Evolutionary conservation across 2,113 vertebrate genomes (phyloP), one percentile per base, ranked within the genome.

Genomic region (Tautogolabrus adspersus): DNA sequence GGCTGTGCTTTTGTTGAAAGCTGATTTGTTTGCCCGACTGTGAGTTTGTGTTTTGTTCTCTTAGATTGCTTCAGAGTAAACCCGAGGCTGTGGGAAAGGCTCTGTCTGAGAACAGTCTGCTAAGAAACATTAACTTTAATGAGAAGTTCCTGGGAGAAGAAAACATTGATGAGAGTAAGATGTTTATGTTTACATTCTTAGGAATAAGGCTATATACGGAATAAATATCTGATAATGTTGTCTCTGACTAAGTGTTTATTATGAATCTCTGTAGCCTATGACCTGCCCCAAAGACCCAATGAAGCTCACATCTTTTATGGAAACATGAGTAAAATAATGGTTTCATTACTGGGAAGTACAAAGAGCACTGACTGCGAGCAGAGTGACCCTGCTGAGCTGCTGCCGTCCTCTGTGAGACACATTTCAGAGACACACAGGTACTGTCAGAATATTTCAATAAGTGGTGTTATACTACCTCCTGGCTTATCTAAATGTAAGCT

Each of bases 71-170:
- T 55, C 84, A 81, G 34, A 89, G 63, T 70, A 95, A 95, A 78
- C 95, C 94, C 9, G 94, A 93, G 26, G 81, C 82, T 54, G 87
- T 85, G 46, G 87, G 89, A 52, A 94, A 90, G 49, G 87, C 96
- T 23, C 88, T 98, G 67, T 95, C 96, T 57, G 95, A 95, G 70
- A 93, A 96, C 58, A 96, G 94, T 52, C 82, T 96, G 51, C 66
- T 97, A 52, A 96, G 89, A 88, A 95, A 84, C 0, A 56, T 96
- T 0, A 80, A 94, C 11, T 99, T 99, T 90, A 91, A 94, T 79
- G 96, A 97, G 88, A 92, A 86, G 74, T 99, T 98, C 92, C 88
- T 94, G 59, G 95, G 96, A 62, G 97, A 99, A 66, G 94, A 97
- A 22, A 77, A 89, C 10, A 88, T 96, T 59, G 92, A 93, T 65